Percentiles rank a stretch among this genome's conserved stretches.
phyloP scores from a whole-genome alignment of 2,888 invertebrate genomes.

The Lithophane semibrunnea region DNA sequence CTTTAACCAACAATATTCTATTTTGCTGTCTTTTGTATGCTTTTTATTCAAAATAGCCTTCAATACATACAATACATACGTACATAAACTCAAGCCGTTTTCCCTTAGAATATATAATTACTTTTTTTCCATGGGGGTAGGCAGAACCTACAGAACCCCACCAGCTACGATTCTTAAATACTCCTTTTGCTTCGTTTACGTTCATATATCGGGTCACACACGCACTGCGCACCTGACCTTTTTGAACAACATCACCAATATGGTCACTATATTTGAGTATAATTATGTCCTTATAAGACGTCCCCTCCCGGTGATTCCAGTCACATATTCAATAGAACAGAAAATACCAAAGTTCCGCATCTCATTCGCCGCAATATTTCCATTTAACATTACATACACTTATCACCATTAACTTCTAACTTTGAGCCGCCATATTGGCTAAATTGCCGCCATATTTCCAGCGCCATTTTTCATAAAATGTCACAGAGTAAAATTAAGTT shows the following conservation, averaged over 20 bases:
- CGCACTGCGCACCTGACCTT: no score
- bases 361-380: conserved; percentile 24
- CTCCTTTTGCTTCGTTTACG: no score
- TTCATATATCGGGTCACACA: no score
- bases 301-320: no score
- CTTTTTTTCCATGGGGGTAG: no score
- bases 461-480: conserved; percentile 56
- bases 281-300: no score
- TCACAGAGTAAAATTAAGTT: conserved; percentile 62
- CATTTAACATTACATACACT: conserved; percentile 20
- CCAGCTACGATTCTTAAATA: no score
- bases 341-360: conserved; percentile 10
- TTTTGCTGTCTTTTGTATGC: conserved; percentile 28
- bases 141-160: no score
- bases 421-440: conserved; percentile 42
- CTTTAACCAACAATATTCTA: conserved; percentile 21
- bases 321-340: conserved; percentile 2
- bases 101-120: no score
- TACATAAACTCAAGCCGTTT: no score
- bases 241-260: no score
- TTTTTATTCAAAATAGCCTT: conserved; percentile 15
- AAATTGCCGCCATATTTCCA: conserved; percentile 32
- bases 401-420: conserved; percentile 35
- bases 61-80: not conserved
- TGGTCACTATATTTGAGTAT: no score